These are phyloP conservation scores for Muscina levida DNA, from an alignment of 2,888 invertebrate genomes.

Conservation along the genomic window DNA sequence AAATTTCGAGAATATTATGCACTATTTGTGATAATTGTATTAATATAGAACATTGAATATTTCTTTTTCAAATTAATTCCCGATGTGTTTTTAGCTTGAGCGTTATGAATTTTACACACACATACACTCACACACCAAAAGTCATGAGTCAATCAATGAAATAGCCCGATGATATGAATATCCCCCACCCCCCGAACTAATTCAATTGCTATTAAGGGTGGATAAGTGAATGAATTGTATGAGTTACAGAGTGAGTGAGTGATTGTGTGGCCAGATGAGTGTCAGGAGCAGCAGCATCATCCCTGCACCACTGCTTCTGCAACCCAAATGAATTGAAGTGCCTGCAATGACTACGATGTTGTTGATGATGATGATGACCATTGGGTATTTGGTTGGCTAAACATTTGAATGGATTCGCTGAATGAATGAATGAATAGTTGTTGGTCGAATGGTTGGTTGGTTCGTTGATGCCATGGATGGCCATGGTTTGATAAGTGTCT, in stretches of 20 bases:
- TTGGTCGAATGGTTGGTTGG: neutral
- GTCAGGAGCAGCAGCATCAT: no score
- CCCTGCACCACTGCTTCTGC: no score
- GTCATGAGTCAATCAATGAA: conserved; percentile 27
- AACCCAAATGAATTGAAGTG: conserved; percentile 22
- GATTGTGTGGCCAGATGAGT: neutral
- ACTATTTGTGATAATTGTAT: no score
- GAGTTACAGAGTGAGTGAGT: no score
- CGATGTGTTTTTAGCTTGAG: neutral
- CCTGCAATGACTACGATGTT: neutral
- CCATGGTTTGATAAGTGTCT: conserved; percentile 9
- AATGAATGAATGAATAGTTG: neutral
- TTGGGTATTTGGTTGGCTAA: neutral
- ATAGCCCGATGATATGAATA: neutral
- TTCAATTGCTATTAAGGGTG: no score
- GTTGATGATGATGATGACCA: no score
- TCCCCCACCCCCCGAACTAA: no score
- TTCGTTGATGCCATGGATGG: neutral
- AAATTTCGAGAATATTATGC: conserved; percentile 26
- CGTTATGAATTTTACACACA: neutral
- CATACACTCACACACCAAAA: neutral
- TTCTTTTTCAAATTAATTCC: conserved; percentile 1
- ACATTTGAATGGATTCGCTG: neutral
- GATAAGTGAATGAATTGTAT: no score
- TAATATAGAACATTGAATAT: no score